A percentile compares a stretch with the other conserved stretches of the same genome.
Evolutionary conservation across 2,888 invertebrate species (phyloP).

Genomic region (Netelia fuscicornis): DNA sequence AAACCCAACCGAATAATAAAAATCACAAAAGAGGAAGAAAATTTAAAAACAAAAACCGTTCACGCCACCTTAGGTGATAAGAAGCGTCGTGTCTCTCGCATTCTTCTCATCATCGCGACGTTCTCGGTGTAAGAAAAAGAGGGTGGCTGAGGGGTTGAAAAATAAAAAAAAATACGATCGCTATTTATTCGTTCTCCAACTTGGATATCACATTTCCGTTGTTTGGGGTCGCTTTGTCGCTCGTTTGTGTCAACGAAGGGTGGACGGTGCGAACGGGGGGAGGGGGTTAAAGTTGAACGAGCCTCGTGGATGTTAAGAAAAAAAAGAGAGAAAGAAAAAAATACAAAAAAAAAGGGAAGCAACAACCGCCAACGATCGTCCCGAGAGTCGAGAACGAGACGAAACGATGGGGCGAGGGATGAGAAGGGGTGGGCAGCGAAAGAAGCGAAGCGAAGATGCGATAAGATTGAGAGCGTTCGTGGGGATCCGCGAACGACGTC

Average conservation of each 20-base stretch:
- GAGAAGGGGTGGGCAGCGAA: not conserved
- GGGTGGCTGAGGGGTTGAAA: no score
- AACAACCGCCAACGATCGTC: not conserved
- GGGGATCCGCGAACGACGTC: constrained; percentile 43
- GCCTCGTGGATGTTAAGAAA: not conserved
- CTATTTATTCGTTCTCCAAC: not conserved
- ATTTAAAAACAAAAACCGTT: no score
- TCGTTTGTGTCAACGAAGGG: not conserved
- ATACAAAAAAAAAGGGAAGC: no score
- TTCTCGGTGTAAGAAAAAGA: not conserved
- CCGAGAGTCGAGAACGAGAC: not conserved
- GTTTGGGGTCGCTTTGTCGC: not conserved
- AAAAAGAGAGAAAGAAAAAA: no score
- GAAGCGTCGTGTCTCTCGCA: not conserved
- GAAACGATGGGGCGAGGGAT: not conserved
- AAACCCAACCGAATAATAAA: not conserved
- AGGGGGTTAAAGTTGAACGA: constrained; percentile 19
- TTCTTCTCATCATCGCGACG: not conserved
- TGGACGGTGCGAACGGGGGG: not conserved
- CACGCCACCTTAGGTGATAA: not conserved
- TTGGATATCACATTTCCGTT: constrained; percentile 11
- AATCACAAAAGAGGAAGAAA: not conserved
- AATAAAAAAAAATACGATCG: not conserved
- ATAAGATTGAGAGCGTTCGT: constrained; percentile 35
- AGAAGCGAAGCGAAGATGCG: constrained; percentile 19